phyloP scores from a whole-genome alignment of 2,888 invertebrate genomes.

The Leucophenga montana region DNA sequence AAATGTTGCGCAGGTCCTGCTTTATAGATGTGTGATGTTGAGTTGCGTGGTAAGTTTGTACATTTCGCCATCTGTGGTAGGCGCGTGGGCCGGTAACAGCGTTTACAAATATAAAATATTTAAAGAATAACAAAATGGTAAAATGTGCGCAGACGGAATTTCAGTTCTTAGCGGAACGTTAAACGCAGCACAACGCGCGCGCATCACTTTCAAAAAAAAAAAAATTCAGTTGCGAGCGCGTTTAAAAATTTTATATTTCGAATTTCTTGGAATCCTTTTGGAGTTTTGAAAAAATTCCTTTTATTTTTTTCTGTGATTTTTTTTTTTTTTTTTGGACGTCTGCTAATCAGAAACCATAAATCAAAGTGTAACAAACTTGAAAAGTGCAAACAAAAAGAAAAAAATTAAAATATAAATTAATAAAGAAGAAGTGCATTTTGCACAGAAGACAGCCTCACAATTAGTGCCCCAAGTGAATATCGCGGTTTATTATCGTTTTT shows the following conservation, averaged over 20 bases:
- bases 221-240: not conserved
- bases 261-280: not conserved
- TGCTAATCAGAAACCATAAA: too few relatives aligned
- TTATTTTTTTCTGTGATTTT: conserved; percentile 14
- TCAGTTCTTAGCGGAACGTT: not conserved
- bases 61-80: not conserved
- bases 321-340: too few relatives aligned
- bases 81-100: not conserved
- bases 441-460: conserved; percentile 52
- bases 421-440: not conserved
- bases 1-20: not conserved
- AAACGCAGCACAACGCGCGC: not conserved
- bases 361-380: too few relatives aligned
- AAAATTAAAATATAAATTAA: not conserved
- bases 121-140: not conserved
- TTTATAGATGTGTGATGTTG: too few relatives aligned
- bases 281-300: too few relatives aligned
- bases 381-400: conserved; percentile 3
- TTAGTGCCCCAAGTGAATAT: conserved; percentile 41
- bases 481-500: conserved; percentile 50
- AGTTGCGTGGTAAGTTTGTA: too few relatives aligned
- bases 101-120: too few relatives aligned
- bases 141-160: not conserved
- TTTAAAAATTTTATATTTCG: not conserved
- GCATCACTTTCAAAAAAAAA: not conserved